phyloP scores from a whole-genome alignment of 2,113 vertebrate genomes.

The Boleophthalmus pectinirostris region DNA sequence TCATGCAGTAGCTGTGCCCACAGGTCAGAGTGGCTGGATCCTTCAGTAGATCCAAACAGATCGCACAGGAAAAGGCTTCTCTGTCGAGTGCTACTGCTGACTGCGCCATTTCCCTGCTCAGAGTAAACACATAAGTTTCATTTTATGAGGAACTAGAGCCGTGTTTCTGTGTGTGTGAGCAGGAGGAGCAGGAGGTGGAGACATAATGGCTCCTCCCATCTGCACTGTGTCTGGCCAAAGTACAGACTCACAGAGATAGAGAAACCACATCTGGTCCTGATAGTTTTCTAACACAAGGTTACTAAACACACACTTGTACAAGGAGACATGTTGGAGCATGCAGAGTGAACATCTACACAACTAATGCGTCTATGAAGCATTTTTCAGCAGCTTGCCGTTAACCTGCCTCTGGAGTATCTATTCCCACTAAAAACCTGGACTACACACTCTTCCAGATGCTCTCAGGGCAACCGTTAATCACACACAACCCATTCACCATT shows the following conservation, averaged over 20 bases:
- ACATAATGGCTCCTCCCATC: background rate
- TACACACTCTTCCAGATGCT: slow-evolving; percentile 19
- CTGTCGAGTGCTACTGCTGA: background rate
- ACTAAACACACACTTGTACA: slow-evolving; percentile 12
- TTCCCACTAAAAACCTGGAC: slow-evolving; percentile 15
- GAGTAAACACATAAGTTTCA: background rate
- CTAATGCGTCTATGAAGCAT: slow-evolving; percentile 26
- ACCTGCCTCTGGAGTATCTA: slow-evolving; percentile 24
- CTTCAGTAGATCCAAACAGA: slow-evolving; percentile 2
- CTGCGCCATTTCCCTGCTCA: background rate
- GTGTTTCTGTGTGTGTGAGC: background rate
- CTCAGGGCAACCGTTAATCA: slow-evolving; percentile 36
- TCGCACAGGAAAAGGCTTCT: background rate
- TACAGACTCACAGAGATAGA: background rate
- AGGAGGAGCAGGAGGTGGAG: background rate
- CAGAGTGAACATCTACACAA: slow-evolving; percentile 22
- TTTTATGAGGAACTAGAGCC: background rate
- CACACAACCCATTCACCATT: slow-evolving; percentile 19
- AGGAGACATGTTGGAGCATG: slow-evolving; percentile 7
- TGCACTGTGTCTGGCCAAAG: background rate
- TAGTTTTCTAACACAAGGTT: slow-evolving; percentile 11
- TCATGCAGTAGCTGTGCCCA: background rate
- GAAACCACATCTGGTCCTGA: background rate
- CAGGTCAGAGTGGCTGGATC: background rate
- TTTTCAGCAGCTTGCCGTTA: slow-evolving; percentile 13